Conservation (phyloP, 2,888 invertebrate genomes). For the Philereme transversata region DNA sequence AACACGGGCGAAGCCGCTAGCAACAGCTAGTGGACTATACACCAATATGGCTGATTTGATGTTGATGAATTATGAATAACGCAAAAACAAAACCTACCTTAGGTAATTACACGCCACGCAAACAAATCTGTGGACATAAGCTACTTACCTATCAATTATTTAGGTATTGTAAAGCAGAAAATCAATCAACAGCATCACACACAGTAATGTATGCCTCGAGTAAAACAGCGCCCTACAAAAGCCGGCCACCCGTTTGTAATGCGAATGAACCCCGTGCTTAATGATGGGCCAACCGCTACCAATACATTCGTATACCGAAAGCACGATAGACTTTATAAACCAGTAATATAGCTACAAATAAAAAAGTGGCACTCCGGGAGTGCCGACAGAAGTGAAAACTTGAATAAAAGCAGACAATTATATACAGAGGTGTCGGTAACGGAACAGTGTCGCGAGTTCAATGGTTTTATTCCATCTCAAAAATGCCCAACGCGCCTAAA, state of each 20-base stretch:
- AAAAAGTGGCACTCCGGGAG: neutral
- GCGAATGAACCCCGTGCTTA: constrained; percentile 40
- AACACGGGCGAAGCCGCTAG: too few relatives aligned
- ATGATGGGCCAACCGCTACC: constrained; percentile 38
- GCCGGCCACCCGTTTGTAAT: constrained; percentile 46
- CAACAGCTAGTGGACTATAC: too few relatives aligned
- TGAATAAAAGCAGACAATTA: too few relatives aligned
- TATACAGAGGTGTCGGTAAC: too few relatives aligned
- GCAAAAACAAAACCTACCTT: too few relatives aligned
- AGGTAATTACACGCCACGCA: too few relatives aligned
- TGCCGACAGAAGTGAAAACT: too few relatives aligned
- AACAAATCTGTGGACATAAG: neutral
- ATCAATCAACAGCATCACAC: constrained; percentile 8
- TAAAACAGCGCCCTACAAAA: constrained; percentile 38
- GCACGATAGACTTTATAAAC: constrained; percentile 6
- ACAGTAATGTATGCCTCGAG: constrained; percentile 19
- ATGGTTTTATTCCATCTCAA: too few relatives aligned
- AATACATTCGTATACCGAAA: constrained; percentile 32
- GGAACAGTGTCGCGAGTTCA: too few relatives aligned
- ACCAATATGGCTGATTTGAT: too few relatives aligned
- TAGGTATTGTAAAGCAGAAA: constrained; percentile 5
- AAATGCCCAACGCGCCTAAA: too few relatives aligned
- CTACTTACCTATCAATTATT: neutral
- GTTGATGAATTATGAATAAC: too few relatives aligned
- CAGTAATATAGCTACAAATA: constrained; percentile 5